Conservation (phyloP, 2,797 vertebrate species). For the Hylomyscus alleni region DNA sequence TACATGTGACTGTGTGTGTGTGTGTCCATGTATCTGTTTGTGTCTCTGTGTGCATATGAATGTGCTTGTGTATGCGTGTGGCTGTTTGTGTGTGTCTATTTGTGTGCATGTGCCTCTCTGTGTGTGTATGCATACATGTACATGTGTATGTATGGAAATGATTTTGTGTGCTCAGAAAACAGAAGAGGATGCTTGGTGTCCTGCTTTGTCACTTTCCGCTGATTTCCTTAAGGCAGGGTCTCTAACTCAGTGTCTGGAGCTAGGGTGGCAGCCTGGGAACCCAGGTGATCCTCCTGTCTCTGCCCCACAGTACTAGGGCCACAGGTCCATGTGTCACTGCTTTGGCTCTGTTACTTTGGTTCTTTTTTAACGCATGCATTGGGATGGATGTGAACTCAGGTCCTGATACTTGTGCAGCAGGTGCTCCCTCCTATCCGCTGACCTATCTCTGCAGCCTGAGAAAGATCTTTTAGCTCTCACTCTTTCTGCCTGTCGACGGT, state of each 20-base stretch:
- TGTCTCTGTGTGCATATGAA: background rate
- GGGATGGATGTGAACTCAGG: background rate
- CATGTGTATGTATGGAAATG: background rate
- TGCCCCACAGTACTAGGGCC: background rate
- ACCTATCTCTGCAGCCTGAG: background rate
- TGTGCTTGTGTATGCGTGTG: background rate
- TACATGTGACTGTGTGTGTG: background rate
- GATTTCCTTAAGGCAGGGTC: too few species aligned
- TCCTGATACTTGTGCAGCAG: background rate
- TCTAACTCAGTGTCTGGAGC: background rate
- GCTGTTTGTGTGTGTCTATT: background rate
- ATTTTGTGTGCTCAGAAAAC: background rate
- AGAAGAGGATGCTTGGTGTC: background rate
- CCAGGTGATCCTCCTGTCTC: background rate
- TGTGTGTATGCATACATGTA: background rate
- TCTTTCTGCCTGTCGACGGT: background rate
- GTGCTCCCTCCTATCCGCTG: background rate
- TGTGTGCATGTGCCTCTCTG: background rate
- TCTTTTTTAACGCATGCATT: background rate
- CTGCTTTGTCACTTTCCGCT: accelerated
- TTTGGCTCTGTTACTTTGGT: background rate
- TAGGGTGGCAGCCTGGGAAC: background rate
- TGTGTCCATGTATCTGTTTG: background rate
- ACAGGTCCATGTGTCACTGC: background rate
- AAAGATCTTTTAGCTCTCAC: background rate